Percentiles rank a stretch among this genome's conserved stretches.
These are phyloP conservation scores for Psix sp. DNA, from an alignment of 1,140 invertebrate species.

Conservation along the genomic window DNA sequence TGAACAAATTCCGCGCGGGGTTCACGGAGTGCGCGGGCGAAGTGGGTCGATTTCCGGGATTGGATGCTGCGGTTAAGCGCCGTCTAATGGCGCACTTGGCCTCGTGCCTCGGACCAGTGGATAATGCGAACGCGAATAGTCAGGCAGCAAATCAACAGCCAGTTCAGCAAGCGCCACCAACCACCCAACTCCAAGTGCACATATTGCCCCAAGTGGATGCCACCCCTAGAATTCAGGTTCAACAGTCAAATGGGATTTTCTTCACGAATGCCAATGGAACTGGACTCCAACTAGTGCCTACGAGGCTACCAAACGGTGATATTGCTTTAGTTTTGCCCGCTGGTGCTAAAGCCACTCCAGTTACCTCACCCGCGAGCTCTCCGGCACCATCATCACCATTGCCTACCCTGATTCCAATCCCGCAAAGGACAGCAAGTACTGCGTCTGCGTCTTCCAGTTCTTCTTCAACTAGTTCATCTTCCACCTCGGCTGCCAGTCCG, in stretches of 20 bases:
- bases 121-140: constrained; percentile 57
- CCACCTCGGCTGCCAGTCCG: constrained; percentile 72
- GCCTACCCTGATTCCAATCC: constrained; percentile 83
- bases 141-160: constrained; percentile 72
- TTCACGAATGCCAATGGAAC: constrained; percentile 75
- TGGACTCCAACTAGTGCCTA: constrained; percentile 80
- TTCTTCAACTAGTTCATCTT: constrained; percentile 74
- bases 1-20: constrained; percentile 91
- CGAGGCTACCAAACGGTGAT: constrained; percentile 80
- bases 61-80: constrained; percentile 84
- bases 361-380: constrained; percentile 73
- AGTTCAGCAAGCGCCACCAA: constrained; percentile 67
- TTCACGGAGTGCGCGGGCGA: constrained; percentile 92
- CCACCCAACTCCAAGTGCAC: constrained; percentile 73
- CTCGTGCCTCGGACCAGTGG: constrained; percentile 79
- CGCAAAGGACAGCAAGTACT: constrained; percentile 82
- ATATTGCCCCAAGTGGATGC: constrained; percentile 73
- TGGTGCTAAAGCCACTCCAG: constrained; percentile 71
- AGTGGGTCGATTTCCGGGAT: constrained; percentile 85
- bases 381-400: constrained; percentile 77
- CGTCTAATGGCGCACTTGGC: constrained; percentile 85
- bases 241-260: constrained; percentile 76
- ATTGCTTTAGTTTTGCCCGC: constrained; percentile 80
- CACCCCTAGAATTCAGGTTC: constrained; percentile 71
- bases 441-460: constrained; percentile 81